A percentile compares a stretch with the other conserved stretches of the same genome.
phyloP scores from a whole-genome alignment of 1,140 invertebrate species.

The Homarus americanus region DNA sequence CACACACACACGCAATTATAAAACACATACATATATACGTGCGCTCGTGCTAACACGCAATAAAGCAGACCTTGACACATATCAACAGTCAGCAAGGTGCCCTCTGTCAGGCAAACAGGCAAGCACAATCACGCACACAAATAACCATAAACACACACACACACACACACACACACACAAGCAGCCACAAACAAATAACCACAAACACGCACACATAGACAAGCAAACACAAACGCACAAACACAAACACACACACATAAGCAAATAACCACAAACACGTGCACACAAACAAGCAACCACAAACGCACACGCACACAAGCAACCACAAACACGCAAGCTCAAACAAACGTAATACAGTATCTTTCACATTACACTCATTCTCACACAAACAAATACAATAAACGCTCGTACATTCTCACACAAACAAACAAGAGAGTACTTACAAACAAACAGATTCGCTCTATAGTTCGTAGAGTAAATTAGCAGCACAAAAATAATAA shows the following conservation, averaged over 20 bases:
- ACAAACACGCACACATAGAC: slow-evolving; percentile 1
- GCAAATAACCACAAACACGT: slow-evolving; percentile 50
- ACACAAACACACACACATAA: slow-evolving; percentile 52
- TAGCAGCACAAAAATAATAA: too few relatives aligned
- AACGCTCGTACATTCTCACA: too few relatives aligned
- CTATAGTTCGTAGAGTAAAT: too few relatives aligned
- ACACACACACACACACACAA: slow-evolving; percentile 54
- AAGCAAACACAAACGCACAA: neutral
- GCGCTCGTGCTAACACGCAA: slow-evolving; percentile 26
- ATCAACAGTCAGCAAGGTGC: too few relatives aligned
- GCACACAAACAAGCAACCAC: slow-evolving; percentile 33
- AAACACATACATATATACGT: slow-evolving; percentile 36
- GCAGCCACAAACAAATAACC: too few relatives aligned
- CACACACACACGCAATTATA: slow-evolving; percentile 59
- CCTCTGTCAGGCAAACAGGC: too few relatives aligned
- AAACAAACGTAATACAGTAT: slow-evolving; percentile 15
- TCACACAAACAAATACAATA: slow-evolving; percentile 2
- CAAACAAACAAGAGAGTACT: too few relatives aligned
- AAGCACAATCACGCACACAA: neutral
- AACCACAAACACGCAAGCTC: slow-evolving; percentile 2
- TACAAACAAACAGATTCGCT: too few relatives aligned
- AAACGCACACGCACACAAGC: slow-evolving; percentile 41
- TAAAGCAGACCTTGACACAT: too few relatives aligned
- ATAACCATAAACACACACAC: neutral
- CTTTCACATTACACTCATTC: neutral